These are phyloP conservation scores for Prunella strophiata DNA, from an alignment of 2,797 vertebrate species.

Conservation along the genomic window DNA sequence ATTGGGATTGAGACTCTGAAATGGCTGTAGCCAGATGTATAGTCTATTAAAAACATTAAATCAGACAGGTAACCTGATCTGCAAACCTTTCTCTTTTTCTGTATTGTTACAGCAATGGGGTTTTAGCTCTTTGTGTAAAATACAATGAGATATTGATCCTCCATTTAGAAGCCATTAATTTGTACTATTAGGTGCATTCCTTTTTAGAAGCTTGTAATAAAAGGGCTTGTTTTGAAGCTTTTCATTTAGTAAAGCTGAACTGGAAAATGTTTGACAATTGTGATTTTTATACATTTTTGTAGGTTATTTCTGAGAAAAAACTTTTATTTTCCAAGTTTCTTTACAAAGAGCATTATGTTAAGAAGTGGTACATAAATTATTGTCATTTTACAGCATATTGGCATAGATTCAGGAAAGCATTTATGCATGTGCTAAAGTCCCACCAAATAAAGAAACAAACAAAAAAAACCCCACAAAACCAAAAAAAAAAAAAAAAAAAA, in stretches of 20 bases:
- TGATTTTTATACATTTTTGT: background rate
- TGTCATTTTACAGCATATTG: background rate
- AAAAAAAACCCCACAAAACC: too few species aligned
- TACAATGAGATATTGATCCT: slow-evolving; percentile 59
- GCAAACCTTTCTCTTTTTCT: slow-evolving; percentile 59
- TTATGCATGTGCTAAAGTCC: background rate
- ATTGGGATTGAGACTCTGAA: slow-evolving; percentile 62
- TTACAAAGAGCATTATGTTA: background rate
- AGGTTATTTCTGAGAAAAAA: background rate
- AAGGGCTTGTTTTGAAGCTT: slow-evolving; percentile 18
- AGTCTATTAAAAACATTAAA: slow-evolving; percentile 71
- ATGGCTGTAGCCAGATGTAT: slow-evolving; percentile 64
- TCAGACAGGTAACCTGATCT: slow-evolving; percentile 67
- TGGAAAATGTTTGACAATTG: background rate
- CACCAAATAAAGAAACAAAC: background rate
- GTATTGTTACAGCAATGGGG: slow-evolving; percentile 31
- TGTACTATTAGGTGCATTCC: slow-evolving; percentile 19
- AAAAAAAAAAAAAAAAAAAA: too few species aligned
- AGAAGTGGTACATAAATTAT: background rate
- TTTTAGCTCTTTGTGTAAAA: slow-evolving; percentile 66
- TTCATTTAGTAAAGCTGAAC: slow-evolving; percentile 5
- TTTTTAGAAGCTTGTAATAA: slow-evolving; percentile 25
- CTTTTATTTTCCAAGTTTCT: background rate
- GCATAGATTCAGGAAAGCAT: background rate
- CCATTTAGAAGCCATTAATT: slow-evolving; percentile 50